Base-by-base conservation (phyloP, 2,888 invertebrate genomes). In the Adelphocoris suturalis region DNA sequence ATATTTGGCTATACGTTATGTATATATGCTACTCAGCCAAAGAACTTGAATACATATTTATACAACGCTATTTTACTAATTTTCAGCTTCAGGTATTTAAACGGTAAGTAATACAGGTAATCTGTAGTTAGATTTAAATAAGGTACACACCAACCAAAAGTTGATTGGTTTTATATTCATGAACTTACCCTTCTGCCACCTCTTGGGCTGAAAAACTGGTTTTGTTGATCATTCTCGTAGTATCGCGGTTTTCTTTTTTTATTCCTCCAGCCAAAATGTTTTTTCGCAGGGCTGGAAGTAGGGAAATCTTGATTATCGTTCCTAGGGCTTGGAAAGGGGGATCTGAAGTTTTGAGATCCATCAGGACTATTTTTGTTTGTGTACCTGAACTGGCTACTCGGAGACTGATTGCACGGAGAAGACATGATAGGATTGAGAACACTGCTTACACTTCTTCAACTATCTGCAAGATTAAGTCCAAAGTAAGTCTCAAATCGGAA, bases 141-240 rank as follows among this genome's bases (percentile, higher is more conserved):
- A n/a, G n/a, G n/a, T n/a, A n/a, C n/a, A n/a, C n/a, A n/a, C n/a
- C n/a, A n/a, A n/a, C n/a, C n/a, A n/a, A n/a, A n/a, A n/a, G n/a
- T n/a, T n/a, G n/a, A 37, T 37, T 37, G 37, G 37, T 37, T 7
- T 37, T 4, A 37, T 37, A 4, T 37, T 37, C 7, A 37, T 52
- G 11, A 23, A 78, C 78, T 47, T 16, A 78, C 78, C 78, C 78
- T 37, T 46, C 78, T 46, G 47, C 46, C 46, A 19, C 37, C 78
- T 78, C 78, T 78, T 3, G 78, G 78, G 78, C 78, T 78, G 46
- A n/a, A 78, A 19, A 23, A 68, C 23, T 78, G 14, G 78, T 46
- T 46, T 16, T n/a, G 75, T 75, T 75, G 78, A 78, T 78, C 78
- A 28, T 78, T 78, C 14, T 78, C 46, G 13, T 16, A 16, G 14